These are phyloP conservation scores for Cherax quadricarinatus DNA, from an alignment of 1,140 invertebrate species.

Conservation along the genomic window DNA sequence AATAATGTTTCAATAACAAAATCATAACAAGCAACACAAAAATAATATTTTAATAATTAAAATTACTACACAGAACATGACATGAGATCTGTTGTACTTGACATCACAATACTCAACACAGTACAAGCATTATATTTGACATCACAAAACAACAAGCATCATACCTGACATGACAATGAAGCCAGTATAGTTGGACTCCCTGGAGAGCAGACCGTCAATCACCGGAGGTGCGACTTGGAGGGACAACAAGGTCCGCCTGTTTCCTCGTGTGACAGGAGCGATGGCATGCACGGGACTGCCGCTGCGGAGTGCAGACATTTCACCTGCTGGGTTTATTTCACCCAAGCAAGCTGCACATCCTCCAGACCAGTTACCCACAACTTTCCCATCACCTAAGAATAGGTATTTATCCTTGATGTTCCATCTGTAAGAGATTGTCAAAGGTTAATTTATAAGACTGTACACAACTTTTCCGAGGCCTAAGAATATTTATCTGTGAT, in stretches of 20 bases:
- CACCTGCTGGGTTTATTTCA: constrained; percentile 21
- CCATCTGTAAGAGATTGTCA: constrained; percentile 37
- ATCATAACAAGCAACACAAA: no score
- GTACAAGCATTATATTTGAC: no score
- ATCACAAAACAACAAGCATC: neutral
- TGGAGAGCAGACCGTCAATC: constrained; percentile 67
- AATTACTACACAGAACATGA: no score
- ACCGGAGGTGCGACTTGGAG: constrained; percentile 42
- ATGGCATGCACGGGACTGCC: neutral
- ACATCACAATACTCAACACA: no score
- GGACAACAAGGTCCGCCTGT: constrained; percentile 27
- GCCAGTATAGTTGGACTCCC: constrained; percentile 69
- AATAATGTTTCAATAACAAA: no score
- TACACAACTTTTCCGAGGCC: no score
- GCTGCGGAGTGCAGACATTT: constrained; percentile 23
- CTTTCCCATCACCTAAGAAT: constrained; percentile 61
- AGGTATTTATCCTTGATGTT: constrained; percentile 62
- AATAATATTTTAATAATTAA: no score
- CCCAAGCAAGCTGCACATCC: constrained; percentile 59
- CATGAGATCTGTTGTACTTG: no score
- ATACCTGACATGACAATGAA: constrained; percentile 70
- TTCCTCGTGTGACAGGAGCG: constrained; percentile 32
- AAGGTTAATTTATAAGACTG: no score
- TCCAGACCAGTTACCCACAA: constrained; percentile 62
- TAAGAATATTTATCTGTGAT: no score